Evolutionary conservation across 2,113 vertebrate species (phyloP), one percentile per base, ranked within the genome.

Genomic region (Lophura nycthemera): DNA sequence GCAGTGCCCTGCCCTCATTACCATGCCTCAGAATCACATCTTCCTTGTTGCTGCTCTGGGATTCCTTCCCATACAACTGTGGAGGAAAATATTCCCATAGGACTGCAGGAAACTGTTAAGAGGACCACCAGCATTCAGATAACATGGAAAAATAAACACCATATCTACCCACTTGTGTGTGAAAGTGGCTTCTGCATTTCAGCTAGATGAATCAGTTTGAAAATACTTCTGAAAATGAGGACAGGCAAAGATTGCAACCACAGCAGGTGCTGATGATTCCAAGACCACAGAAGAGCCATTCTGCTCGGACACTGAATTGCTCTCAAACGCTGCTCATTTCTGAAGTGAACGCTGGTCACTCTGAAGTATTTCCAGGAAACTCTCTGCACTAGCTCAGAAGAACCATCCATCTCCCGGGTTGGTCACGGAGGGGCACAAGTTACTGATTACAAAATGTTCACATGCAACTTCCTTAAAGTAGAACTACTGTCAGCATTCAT

Each of bases 291-390:
- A 89, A 74, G 34, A 82, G 48, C 71, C 78, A 91, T 52, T 79
- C 71, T 88, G 60, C 77, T 76, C 15, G 4, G 50, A 60, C 54
- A 77, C 64, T 64, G 72, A 87, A 84, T 36, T 45, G 57, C 48
- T 67, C 67, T 45, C 74, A 91, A 93, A 88, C 67, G 80, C 29
- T 72, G 74, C 57, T 50, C 61, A 77, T 87, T 87, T 92, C 75
- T 87, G 38, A 38, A 38, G 38, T 10, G 38, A 38, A 38, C 10
- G 38, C 38, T 38, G 73, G 61, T 80, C 88, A 91, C 85, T 63
- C 63, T 65, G 7, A 84, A 90, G 72, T 64, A 82, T 61, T 93
- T 91, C 94, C 86, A 95, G 79, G 87, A 93, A 94, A 84, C 48
- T 61, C 40, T 48, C 72, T 67, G 14, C 48, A 75, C 69, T 45